Conservation (phyloP, 2,888 invertebrate species). For the Caenorhabditis sulstoni region DNA sequence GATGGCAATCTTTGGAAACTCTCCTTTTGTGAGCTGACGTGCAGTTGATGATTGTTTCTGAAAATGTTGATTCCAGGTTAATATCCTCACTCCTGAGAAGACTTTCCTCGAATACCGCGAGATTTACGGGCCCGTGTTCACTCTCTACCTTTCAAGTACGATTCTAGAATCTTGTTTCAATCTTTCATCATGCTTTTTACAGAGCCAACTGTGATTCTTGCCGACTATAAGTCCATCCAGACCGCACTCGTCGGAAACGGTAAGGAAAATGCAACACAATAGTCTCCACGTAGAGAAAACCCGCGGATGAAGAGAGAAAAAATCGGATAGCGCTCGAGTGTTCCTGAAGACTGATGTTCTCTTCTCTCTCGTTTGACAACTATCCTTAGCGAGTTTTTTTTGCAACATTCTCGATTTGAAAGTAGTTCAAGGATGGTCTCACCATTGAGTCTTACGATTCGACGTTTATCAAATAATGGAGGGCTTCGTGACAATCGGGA, state of each 20-base stretch:
- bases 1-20: constrained; percentile 62
- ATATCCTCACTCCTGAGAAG: constrained; percentile 37
- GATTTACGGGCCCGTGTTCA: constrained; percentile 75
- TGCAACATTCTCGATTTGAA: constrained; percentile 38
- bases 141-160: constrained; percentile 71
- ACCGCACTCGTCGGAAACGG: constrained; percentile 59
- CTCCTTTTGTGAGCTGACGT: constrained; percentile 47
- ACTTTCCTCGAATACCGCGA: constrained; percentile 52
- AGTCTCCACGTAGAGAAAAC: neutral
- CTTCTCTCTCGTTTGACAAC: constrained; percentile 2
- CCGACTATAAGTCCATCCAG: constrained; percentile 58
- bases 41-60: neutral
- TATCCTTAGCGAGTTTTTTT: constrained; percentile 41
- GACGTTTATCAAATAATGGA: constrained; percentile 13
- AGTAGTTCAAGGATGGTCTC: constrained; percentile 21
- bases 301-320: constrained; percentile 8
- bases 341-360: constrained; percentile 9
- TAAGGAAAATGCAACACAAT: constrained; percentile 9
- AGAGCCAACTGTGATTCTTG: constrained; percentile 67
- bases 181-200: neutral
- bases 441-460: constrained; percentile 5
- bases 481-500: neutral
- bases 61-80: constrained; percentile 8
- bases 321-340: constrained; percentile 14
- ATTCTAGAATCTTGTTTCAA: neutral